Base-by-base conservation (phyloP, 2,888 invertebrate species). In the Allacma fusca region DNA sequence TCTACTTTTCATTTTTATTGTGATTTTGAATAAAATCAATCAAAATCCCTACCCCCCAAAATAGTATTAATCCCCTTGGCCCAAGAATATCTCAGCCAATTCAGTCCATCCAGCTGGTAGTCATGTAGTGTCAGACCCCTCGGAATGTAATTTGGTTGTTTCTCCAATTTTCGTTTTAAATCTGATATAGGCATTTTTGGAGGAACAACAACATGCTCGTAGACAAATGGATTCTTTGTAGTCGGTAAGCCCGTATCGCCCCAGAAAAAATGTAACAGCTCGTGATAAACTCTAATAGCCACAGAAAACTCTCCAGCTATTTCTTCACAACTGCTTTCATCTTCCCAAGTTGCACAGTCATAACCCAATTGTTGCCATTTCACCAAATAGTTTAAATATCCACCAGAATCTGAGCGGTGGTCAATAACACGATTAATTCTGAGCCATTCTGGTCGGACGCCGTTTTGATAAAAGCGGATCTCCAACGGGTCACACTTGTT, bases 101-200 rank as follows among this genome's bases (percentile, higher is more conserved):
- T 89, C 23, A 89, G 85, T 62, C 89, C 89, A 84, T 90, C 90
- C 81, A 90, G 83, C 85, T 90, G 90, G 84, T 91, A 90, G 0
- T 88, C 88, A 85, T 90, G 90, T 16, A 90, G 86, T 1, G 85
- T 87, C 70, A 89, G 88, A 1, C 29, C 26, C 1, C 24, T 1
- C 9, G 67, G 34, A 29, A 70, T 12, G 4, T 43, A 34, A 19
- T 19, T n/a, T 7, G 23, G 24, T 44, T 44, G 44, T 50, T 24
- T 9, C 24, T 70, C 2, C 16, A 26, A 16, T 16, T 64, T 24
- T 7, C 13, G 1, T 21, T 1, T 64, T 16, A 28, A 1, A 23
- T 64, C 23, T 9, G 64, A 19, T 2, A n/a, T 21, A 13, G 64
- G 64, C 12, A 7, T 19, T 12, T 16, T 1, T n/a, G 64, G 64